Conservation (phyloP, 2,797 vertebrate genomes). For the Leptatherina wallacei region DNA sequence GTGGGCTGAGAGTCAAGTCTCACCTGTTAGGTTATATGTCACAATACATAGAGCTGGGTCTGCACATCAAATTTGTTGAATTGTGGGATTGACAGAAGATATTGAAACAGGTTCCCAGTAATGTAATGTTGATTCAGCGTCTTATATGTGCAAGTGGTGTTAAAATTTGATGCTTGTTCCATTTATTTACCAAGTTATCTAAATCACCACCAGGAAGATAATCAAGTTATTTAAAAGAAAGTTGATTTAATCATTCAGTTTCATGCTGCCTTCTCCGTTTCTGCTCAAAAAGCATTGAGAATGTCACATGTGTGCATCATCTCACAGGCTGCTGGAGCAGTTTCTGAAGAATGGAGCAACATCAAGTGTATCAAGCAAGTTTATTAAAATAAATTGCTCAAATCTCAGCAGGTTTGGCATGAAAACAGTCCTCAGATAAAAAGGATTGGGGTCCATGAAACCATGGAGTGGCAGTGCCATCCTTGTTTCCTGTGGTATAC, state of each 20-base stretch:
- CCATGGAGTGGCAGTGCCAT: too few species aligned
- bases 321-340: not conserved
- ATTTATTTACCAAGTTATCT: not conserved
- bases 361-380: too few species aligned
- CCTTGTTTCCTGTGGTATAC: too few species aligned
- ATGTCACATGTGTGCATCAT: not conserved
- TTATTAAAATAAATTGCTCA: not conserved
- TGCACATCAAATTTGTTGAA: not conserved
- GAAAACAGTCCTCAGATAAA: too few species aligned
- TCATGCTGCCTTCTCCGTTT: not conserved
- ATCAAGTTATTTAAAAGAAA: not conserved
- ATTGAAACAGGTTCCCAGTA: not conserved
- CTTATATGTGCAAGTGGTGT: not conserved
- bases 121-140: not conserved
- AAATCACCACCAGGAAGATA: not conserved
- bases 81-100: not conserved
- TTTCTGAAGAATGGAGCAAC: not conserved
- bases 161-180: too few species aligned
- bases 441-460: too few species aligned
- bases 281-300: not conserved
- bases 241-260: not conserved
- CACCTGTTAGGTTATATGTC: not conserved
- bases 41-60: not conserved
- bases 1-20: not conserved
- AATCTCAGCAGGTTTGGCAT: not conserved